These are phyloP conservation scores for Anoplophora glabripennis DNA, from an alignment of 1,140 invertebrate genomes.

Conservation along the genomic window DNA sequence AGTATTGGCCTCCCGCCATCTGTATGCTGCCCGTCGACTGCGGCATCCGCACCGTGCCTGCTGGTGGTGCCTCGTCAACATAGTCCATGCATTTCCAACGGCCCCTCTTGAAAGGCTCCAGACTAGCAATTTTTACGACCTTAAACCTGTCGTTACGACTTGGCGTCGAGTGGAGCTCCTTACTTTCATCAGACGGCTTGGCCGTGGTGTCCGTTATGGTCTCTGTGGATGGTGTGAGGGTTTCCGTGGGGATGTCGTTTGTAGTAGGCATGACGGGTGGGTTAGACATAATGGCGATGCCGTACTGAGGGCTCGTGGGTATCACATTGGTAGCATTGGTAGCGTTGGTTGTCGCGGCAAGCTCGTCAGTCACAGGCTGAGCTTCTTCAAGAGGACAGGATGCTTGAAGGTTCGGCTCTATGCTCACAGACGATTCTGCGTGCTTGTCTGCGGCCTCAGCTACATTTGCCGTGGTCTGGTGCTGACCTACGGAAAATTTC, in stretches of 20 bases:
- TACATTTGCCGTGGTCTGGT: slow-evolving; percentile 47
- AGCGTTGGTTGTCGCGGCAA: slow-evolving; percentile 29
- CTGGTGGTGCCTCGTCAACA: slow-evolving; percentile 60
- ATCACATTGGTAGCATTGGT: slow-evolving; percentile 47
- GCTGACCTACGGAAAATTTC: slow-evolving; percentile 45
- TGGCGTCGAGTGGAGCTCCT: slow-evolving; percentile 45
- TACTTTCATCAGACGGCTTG: slow-evolving; percentile 31
- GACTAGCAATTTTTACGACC: slow-evolving; percentile 96
- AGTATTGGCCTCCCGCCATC: slow-evolving; percentile 31
- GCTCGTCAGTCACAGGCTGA: slow-evolving; percentile 22
- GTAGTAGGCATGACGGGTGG: slow-evolving; percentile 25
- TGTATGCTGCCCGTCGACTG: slow-evolving; percentile 33
- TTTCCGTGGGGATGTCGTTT: slow-evolving; percentile 29
- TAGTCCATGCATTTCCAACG: slow-evolving; percentile 97
- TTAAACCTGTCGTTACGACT: slow-evolving; percentile 84
- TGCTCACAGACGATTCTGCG: slow-evolving; percentile 15
- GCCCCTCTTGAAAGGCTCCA: slow-evolving; percentile 90
- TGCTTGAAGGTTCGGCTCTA: slow-evolving; percentile 23
- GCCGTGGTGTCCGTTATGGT: slow-evolving; percentile 21
- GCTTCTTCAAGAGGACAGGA: slow-evolving; percentile 20
- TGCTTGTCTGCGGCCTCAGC: slow-evolving; percentile 32
- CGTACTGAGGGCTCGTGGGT: slow-evolving; percentile 49
- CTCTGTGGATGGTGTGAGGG: slow-evolving; percentile 26
- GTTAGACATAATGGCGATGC: slow-evolving; percentile 44
- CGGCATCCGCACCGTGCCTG: slow-evolving; percentile 27